Evolutionary conservation across 2,888 invertebrate species (phyloP).

Genomic region (Eupsilia transversa): DNA sequence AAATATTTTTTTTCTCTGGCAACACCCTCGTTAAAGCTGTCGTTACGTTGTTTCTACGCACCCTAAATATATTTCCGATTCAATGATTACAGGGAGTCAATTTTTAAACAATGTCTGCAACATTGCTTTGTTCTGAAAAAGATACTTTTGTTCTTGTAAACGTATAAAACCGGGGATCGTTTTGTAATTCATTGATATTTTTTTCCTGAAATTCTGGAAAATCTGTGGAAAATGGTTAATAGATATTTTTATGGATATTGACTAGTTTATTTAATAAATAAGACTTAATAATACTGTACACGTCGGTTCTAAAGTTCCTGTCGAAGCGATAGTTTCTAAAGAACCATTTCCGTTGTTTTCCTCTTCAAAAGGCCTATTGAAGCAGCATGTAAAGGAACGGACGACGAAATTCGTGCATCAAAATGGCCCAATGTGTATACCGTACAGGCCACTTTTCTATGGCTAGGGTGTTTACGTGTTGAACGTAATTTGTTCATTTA

Average conservation of each 20-base stretch:
- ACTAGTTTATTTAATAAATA: background rate
- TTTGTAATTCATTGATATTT: conserved; percentile 32
- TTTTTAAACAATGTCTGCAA: conserved; percentile 67
- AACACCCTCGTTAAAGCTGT: conserved; percentile 73
- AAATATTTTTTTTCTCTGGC: conserved; percentile 70
- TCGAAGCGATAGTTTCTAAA: background rate
- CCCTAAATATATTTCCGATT: conserved; percentile 71
- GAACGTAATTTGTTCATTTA: conserved; percentile 68
- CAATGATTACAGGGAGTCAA: conserved; percentile 71
- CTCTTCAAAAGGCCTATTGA: background rate
- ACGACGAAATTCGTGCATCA: conserved; percentile 18
- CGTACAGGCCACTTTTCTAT: conserved; percentile 19
- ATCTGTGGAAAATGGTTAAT: background rate
- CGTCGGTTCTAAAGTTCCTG: background rate
- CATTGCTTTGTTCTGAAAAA: conserved; percentile 54
- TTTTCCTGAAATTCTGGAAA: conserved; percentile 15
- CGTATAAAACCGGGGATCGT: conserved; percentile 13
- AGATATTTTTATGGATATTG: background rate
- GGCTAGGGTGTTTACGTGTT: conserved; percentile 55
- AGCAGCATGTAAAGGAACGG: background rate
- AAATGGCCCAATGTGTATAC: conserved; percentile 6
- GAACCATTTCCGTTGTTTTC: background rate
- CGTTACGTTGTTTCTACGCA: conserved; percentile 71
- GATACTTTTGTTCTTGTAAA: conserved; percentile 52
- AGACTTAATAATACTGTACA: background rate